Base-by-base conservation (phyloP, 1,140 invertebrate genomes). In the Dendroctonus ponderosae region DNA sequence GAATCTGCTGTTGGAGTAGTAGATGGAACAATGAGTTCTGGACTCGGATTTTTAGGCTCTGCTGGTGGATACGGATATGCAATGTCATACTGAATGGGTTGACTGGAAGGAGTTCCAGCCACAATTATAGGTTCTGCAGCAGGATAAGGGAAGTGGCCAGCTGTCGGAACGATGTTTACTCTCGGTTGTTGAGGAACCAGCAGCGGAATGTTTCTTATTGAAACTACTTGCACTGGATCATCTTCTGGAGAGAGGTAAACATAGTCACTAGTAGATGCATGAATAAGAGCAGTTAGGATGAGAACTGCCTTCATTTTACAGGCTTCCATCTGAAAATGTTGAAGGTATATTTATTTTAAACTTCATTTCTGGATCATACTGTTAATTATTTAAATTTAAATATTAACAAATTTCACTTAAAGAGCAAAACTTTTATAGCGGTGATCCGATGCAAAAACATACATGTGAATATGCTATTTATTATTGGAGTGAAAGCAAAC, bases 61-160 rank as follows among this genome's bases (percentile, higher is more conserved):
- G 59, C 15, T 37, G 59, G 44, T 61, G 59, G 46, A 50, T 48
- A 61, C n/a, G 59, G 59, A 61, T 12, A 39, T 9, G 43, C 11
- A 26, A 26, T 26, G 3, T 26, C 26, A 26, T 26, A 2, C 50
- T 52, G 7, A 8, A 15, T 9, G 4, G 50, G 11, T n/a, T 9
- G 0, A 8, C 8, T n/a, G 5, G 15, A 12, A 15, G 11, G n/a
- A 46, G 8, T 15, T 59, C 11, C 6, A 5, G 39, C 9, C n/a
- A 5, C 9, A 40, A 59, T 26, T 41, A 39, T 9, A 12, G 57
- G 12, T 48, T 43, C 57, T 44, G 57, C 42, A 59, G 57, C 57
- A 6, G 57, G 57, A 46, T 59, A 59, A 44, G 57, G 57, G 12
- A 46, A 46, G 8, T 1, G 12, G 1, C 7, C 11, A 38, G 5